Evolutionary conservation across 2,888 invertebrate species (phyloP).

Genomic region (Dynastes maya): DNA sequence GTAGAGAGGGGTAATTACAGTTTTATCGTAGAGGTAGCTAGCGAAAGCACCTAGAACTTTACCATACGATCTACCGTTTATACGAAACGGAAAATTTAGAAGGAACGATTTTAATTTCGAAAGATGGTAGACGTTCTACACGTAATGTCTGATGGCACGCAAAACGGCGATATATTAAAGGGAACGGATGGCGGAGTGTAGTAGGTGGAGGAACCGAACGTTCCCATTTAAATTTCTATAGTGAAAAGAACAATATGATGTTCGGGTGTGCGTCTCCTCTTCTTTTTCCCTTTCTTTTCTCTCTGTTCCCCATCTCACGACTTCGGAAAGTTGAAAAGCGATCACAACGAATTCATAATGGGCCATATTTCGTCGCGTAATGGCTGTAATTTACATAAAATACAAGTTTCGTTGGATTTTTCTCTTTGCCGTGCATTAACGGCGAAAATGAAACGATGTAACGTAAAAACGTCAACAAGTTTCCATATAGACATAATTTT

Average conservation of each 20-base stretch:
- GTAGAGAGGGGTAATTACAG: slow-evolving; percentile 21
- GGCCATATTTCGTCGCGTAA: slow-evolving; percentile 15
- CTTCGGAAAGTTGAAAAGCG: slow-evolving; percentile 12
- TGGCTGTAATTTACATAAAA: slow-evolving; percentile 27
- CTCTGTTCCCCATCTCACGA: neutral
- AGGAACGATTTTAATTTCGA: slow-evolving; percentile 33
- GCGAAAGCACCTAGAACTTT: too few relatives aligned
- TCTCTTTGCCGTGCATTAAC: neutral
- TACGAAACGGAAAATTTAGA: neutral
- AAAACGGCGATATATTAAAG: slow-evolving; percentile 16
- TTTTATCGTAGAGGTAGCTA: slow-evolving; percentile 20
- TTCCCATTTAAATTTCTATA: neutral
- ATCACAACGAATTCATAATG: slow-evolving; percentile 22
- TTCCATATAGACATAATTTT: too few relatives aligned
- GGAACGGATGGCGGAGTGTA: neutral
- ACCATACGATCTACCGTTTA: too few relatives aligned
- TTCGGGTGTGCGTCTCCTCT: neutral
- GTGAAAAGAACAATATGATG: slow-evolving; percentile 7
- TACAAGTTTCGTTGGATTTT: slow-evolving; percentile 16
- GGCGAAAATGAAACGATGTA: neutral
- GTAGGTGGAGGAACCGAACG: neutral
- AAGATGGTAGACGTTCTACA: slow-evolving; percentile 16
- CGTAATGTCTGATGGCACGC: slow-evolving; percentile 18
- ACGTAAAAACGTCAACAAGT: neutral
- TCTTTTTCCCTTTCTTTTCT: neutral